Evolutionary conservation across 1,140 invertebrate genomes (phyloP).

Genomic region (Acromyrmex heyeri): DNA sequence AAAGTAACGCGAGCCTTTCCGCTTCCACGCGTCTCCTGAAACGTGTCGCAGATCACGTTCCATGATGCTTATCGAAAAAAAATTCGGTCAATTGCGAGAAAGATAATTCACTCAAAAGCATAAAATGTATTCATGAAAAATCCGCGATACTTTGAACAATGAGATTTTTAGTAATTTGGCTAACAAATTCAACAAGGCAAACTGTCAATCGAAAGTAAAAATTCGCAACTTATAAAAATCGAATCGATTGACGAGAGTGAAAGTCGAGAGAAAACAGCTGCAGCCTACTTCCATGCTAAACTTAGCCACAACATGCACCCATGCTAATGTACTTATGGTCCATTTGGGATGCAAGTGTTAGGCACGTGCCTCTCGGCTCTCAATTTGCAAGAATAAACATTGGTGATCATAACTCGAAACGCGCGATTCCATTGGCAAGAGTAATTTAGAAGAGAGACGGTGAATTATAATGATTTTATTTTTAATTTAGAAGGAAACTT

Average conservation of each 20-base stretch:
- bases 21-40: conserved; percentile 48
- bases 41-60: not conserved
- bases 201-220: not conserved
- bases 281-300: conserved; percentile 80
- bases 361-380: conserved; percentile 28
- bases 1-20: conserved; percentile 73
- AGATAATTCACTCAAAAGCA: not conserved
- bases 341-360: conserved; percentile 29
- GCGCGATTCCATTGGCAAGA: not conserved
- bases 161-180: not conserved
- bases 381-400: conserved; percentile 52
- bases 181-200: not conserved
- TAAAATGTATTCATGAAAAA: not conserved
- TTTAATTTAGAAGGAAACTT: not conserved
- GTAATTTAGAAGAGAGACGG: not conserved
- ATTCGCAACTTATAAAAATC: conserved; percentile 4
- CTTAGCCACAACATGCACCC: conserved; percentile 70
- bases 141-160: not conserved
- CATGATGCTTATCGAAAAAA: not conserved
- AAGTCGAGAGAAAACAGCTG: conserved; percentile 76
- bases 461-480: not conserved
- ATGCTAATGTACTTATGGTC: conserved; percentile 59
- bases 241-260: conserved; percentile 41
- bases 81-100: not conserved
- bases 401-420: conserved; percentile 21